Base-by-base conservation (phyloP, 2,888 invertebrate genomes). In the Lasioglossum leucozonium region DNA sequence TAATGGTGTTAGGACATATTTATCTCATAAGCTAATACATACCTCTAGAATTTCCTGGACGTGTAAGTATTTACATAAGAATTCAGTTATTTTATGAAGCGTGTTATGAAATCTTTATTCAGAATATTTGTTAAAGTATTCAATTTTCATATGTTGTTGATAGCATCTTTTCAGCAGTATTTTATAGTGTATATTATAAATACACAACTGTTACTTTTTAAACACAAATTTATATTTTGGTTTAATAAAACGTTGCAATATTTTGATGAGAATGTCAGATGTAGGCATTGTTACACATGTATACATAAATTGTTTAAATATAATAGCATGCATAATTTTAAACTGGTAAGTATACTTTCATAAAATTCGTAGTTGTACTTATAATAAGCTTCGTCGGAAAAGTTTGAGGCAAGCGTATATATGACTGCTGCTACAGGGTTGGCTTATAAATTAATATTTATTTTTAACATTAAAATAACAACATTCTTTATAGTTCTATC, bases 331-430 rank as follows among this genome's bases (percentile, higher is more conserved):
- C 86, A 86, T 75, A 67, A 26, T 81, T 26, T 67, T 76, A n/a
- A 72, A 67, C 77, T 86, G 90, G 90, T 90, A 90, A 90, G 81
- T 85, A 88, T 89, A 87, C 82, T 77, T 79, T 47, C 77, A 83
- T 87, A 42, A 85, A 87, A 87, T 84, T 84, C 78, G 72, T 84
- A 86, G 85, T 26, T 82, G 79, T 81, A 80, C 11, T 55, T 75
- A 47, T 62, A 62, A 55, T 37, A 69, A 77, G 67, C 1, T 55
- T 77, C 34, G 26, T 62, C 16, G 67, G 44, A 69, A 62, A 62
- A 81, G 67, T 65, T 82, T 69, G 76, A 47, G 2, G n/a, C 37
- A 62, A 72, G 51, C 26, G 69, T 65, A 77, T 47, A 69, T 65
- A 65, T 16, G 42, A 81, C 47, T 77, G 81, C 88, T 84, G 77